Conservation (phyloP, 2,113 vertebrate species). For the Strix aluco region DNA sequence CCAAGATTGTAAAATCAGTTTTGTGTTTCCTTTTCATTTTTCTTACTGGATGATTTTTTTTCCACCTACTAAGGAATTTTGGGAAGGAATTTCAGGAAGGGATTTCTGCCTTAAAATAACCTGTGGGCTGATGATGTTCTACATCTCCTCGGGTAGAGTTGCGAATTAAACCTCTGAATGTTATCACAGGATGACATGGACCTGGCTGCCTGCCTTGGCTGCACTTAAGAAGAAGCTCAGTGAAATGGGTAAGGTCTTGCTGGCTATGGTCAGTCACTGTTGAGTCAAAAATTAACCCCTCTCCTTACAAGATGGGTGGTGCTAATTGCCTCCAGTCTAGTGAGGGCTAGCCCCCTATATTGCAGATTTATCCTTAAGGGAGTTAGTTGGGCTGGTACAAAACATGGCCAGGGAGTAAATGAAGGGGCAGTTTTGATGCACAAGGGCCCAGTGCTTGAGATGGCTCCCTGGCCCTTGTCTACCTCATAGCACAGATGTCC, state of each 20-base stretch:
- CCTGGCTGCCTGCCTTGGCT: background rate
- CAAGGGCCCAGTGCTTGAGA: background rate
- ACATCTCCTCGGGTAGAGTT: background rate
- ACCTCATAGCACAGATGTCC: background rate
- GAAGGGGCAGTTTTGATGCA: background rate
- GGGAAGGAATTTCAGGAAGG: background rate
- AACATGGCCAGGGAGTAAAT: background rate
- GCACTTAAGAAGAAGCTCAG: background rate
- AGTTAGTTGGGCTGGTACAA: background rate
- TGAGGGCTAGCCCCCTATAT: rapidly evolving
- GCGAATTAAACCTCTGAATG: background rate
- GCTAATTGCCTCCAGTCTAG: background rate
- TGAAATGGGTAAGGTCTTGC: background rate
- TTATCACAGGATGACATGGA: background rate
- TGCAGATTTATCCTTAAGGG: background rate
- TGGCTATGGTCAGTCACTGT: too few relatives aligned
- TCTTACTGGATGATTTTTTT: background rate
- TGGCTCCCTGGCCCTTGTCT: background rate
- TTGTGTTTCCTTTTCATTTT: background rate
- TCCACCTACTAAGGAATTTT: background rate
- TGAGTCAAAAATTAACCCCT: background rate
- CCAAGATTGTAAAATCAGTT: background rate
- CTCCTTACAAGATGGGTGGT: background rate
- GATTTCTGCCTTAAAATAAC: background rate
- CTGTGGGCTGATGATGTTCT: background rate